Base-by-base conservation (phyloP, 2,888 invertebrate species). In the Ellobium chinense region DNA sequence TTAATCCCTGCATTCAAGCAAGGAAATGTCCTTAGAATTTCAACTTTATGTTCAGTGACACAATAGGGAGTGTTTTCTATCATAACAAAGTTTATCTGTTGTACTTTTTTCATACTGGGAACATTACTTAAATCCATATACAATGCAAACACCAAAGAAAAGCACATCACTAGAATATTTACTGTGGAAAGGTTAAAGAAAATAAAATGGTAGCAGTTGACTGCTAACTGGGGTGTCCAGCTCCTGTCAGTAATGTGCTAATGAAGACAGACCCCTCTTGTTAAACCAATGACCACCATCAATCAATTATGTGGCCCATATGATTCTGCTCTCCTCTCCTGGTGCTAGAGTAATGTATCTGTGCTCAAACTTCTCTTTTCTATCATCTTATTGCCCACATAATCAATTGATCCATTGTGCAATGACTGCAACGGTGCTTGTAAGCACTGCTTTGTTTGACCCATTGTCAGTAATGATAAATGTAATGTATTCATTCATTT, bases 311-410 rank as follows among this genome's bases (percentile, higher is more conserved):
- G 60, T 60, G 60, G 60, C 60, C 60, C n/a, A 60, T 60, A 60
- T 60, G 60, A 60, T 60, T 60, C 7, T n/a, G 7, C 9, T 27
- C 5, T 24, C n/a, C n/a, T 60, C n/a, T 7, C 27, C 60, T n/a
- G n/a, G 14, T 27, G 7, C 7, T n/a, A 60, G n/a, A 60, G 5
- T 7, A 5, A 7, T 46, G 7, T 46, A 18, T 60, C 9, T 60
- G 14, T 14, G 7, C 7, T 60, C n/a, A 7, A n/a, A 5, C n/a
- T 60, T 7, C 5, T 60, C n/a, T 7, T n/a, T 60, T n/a, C 60
- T 60, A 27, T 27, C n/a, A 60, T 60, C 60, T 60, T 60, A 60
- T 60, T 60, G 60, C n/a, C 60, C 60, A 60, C 60, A 60, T 60
- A 60, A 60, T 60, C 12, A 14, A 60, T 60, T 60, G 60, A 60